A percentile compares a stretch with the other conserved stretches of the same genome.
Evolutionary conservation across 2,888 invertebrate genomes (phyloP).

Genomic region (Phaonia tiefii): DNA sequence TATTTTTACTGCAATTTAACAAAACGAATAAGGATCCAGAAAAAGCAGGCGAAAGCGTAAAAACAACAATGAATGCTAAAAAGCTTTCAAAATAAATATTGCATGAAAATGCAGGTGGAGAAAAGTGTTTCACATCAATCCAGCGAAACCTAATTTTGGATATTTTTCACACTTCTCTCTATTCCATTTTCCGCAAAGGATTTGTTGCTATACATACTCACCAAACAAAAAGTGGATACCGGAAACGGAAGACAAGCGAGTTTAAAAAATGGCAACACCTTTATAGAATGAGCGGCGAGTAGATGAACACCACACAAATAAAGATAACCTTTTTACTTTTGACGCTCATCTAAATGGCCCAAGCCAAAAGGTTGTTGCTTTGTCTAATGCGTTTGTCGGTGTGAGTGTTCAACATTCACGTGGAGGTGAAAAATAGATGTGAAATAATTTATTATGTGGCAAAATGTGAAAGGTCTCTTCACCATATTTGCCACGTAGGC

Average conservation of each 20-base stretch:
- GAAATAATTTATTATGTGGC: not conserved
- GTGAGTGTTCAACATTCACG: not conserved
- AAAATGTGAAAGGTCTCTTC: too few relatives aligned
- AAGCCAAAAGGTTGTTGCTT: constrained; percentile 2
- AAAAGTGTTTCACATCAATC: not conserved
- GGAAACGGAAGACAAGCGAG: constrained; percentile 22
- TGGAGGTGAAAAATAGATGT: not conserved
- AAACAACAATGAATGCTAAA: not conserved
- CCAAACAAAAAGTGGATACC: too few relatives aligned
- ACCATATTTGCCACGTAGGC: not conserved
- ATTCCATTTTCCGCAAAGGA: not conserved
- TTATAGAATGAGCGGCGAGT: too few relatives aligned
- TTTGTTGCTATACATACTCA: too few relatives aligned
- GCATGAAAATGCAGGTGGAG: not conserved
- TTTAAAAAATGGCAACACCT: too few relatives aligned
- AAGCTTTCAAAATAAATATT: constrained; percentile 2
- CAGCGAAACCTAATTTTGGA: not conserved
- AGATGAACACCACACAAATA: too few relatives aligned
- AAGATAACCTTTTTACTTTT: too few relatives aligned
- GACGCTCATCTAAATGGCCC: not conserved
- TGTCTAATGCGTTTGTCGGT: not conserved
- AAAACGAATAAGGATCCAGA: too few relatives aligned
- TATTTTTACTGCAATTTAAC: too few relatives aligned
- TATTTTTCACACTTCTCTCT: constrained; percentile 7
- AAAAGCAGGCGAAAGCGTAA: too few relatives aligned